Conservation (phyloP, 2,113 vertebrate genomes). For the Pygoscelis adeliae region DNA sequence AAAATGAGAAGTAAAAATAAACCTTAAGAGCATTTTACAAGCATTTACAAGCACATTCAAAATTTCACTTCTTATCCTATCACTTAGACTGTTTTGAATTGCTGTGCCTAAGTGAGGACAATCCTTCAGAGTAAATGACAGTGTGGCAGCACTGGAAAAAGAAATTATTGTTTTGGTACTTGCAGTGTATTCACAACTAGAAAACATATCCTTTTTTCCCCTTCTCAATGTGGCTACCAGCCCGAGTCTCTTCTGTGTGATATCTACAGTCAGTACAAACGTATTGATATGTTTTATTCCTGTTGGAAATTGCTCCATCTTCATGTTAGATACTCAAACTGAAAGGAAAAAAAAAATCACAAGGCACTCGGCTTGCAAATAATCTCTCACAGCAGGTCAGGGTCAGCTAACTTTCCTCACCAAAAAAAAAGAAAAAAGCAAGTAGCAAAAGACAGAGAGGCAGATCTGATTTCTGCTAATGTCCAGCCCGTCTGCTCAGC, state of each 20-base stretch:
- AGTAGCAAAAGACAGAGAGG: not conserved
- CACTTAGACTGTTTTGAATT: not conserved
- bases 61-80: not conserved
- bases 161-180: not conserved
- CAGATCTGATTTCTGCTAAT: slow-evolving; percentile 1
- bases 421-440: not conserved
- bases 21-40: not conserved
- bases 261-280: not conserved
- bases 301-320: not conserved
- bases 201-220: not conserved
- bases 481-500: not conserved
- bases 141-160: not conserved
- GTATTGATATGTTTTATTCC: not conserved
- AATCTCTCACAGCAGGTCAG: not conserved
- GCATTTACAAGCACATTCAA: not conserved
- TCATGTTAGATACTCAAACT: not conserved
- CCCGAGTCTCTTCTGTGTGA: not conserved
- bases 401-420: not conserved
- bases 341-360: not conserved
- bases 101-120: not conserved
- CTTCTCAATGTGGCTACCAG: not conserved
- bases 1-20: not conserved
- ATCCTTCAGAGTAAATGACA: not conserved
- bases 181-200: not conserved
- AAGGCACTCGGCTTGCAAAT: not conserved